Percentiles rank a stretch among this genome's conserved stretches.
phyloP scores from a whole-genome alignment of 2,797 vertebrate species.

The Sebastes jordani region DNA sequence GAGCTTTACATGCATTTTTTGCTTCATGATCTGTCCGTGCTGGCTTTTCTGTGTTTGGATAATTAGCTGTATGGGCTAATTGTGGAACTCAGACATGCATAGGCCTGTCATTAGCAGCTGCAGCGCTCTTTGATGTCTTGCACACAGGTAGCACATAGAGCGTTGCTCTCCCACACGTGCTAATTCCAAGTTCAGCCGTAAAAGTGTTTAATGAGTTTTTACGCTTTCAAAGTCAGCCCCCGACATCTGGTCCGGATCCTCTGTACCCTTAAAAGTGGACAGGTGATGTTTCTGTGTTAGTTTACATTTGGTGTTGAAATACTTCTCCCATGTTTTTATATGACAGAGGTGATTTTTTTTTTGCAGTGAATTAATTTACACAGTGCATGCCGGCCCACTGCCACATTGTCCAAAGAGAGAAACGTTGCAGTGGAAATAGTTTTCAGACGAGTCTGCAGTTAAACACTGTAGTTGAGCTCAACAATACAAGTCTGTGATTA shows the following conservation, averaged over 20 bases:
- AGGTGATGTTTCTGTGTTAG: conserved; percentile 31
- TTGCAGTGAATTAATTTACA: neutral
- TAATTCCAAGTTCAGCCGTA: conserved; percentile 60
- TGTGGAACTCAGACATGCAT: conserved; percentile 48
- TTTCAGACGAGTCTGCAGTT: conserved; percentile 35
- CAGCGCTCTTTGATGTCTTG: conserved; percentile 71
- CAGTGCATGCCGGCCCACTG: neutral
- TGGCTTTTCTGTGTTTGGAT: conserved; percentile 8
- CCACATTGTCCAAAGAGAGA: neutral
- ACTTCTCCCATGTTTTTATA: neutral
- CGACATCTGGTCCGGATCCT: conserved; percentile 71
- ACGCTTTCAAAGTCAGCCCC: conserved; percentile 47
- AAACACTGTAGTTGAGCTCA: conserved; percentile 25
- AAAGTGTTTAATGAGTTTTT: conserved; percentile 67
- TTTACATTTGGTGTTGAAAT: conserved; percentile 16
- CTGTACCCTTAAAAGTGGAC: conserved; percentile 13
- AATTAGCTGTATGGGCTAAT: conserved; percentile 62
- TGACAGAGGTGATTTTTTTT: neutral
- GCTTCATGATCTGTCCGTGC: neutral
- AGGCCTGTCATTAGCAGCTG: conserved; percentile 72
- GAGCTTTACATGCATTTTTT: neutral
- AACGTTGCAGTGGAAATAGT: conserved; percentile 5
- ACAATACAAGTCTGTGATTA: conserved; percentile 35
- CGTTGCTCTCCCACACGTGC: conserved; percentile 37
- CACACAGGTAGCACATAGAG: conserved; percentile 61